A percentile compares a stretch with the other conserved stretches of the same genome.
Evolutionary conservation across 1,140 invertebrate genomes (phyloP).

Genomic region (Drosophila miranda): DNA sequence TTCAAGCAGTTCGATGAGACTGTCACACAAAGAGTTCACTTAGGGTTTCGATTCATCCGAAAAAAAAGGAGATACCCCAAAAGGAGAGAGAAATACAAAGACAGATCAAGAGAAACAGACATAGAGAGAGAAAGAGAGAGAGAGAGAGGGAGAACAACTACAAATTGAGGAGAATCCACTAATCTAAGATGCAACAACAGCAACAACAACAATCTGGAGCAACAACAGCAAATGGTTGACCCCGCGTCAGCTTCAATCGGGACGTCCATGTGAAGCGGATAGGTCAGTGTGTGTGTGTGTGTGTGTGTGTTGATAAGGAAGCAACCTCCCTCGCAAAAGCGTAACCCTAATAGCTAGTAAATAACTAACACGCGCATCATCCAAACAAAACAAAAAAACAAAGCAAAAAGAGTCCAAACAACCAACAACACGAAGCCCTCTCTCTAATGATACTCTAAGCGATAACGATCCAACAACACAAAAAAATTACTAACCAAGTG

Average conservation of each 20-base stretch:
- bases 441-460: conserved; percentile 57
- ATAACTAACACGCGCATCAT: conserved; percentile 48
- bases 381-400: conserved; percentile 22
- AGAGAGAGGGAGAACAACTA: conserved; percentile 8
- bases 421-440: conserved; percentile 11
- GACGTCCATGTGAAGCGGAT: conserved; percentile 94
- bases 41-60: conserved; percentile 45
- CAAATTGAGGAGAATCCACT: conserved; percentile 5
- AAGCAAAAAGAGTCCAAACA: conserved; percentile 18
- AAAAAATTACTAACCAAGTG: conserved; percentile 54
- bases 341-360: conserved; percentile 54
- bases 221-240: conserved; percentile 83
- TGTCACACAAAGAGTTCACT: conserved; percentile 42
- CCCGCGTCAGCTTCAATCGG: conserved; percentile 92
- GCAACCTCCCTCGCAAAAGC: conserved; percentile 10
- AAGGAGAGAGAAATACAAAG: conserved; percentile 48
- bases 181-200: conserved; percentile 25
- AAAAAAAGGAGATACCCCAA: conserved; percentile 22
- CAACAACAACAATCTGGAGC: conserved; percentile 28
- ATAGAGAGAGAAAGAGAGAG: conserved; percentile 32
- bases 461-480: conserved; percentile 46
- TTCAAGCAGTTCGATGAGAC: conserved; percentile 52
- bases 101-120: conserved; percentile 18
- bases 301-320: conserved; percentile 39
- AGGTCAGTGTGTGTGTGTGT: conserved; percentile 87